Evolutionary conservation across 2,797 vertebrate genomes (phyloP).

Genomic region (Peromyscus nudipes): DNA sequence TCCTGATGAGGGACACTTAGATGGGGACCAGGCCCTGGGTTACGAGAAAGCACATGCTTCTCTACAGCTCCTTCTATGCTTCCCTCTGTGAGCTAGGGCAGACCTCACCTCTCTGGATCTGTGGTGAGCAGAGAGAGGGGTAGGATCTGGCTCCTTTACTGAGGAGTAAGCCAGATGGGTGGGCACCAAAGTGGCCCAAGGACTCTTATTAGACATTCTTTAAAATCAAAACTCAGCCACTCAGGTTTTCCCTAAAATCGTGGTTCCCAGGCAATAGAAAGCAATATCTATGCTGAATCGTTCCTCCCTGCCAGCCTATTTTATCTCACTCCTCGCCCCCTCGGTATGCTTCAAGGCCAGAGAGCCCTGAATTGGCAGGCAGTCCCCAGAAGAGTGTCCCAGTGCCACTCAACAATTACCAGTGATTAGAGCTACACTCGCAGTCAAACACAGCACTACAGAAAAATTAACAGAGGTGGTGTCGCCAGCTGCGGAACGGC

Average conservation of each 20-base stretch:
- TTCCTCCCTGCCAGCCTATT: not conserved
- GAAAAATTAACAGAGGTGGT: not conserved
- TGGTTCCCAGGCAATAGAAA: not conserved
- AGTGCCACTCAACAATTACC: not conserved
- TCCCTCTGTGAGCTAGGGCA: not conserved
- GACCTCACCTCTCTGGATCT: not conserved
- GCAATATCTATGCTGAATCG: not conserved
- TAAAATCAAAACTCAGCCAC: not conserved
- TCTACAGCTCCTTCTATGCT: not conserved
- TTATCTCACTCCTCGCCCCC: not conserved
- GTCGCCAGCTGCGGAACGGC: not conserved
- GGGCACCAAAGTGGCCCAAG: not conserved
- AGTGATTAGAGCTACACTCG: not conserved
- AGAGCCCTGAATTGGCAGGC: not conserved
- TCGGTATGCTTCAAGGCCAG: not conserved
- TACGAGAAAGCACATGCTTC: fast-evolving
- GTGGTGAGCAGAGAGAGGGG: not conserved
- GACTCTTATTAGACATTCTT: not conserved
- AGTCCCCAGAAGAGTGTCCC: not conserved
- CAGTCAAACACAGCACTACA: not conserved
- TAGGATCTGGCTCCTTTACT: not conserved
- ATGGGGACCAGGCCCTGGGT: fast-evolving
- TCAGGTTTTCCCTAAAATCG: not conserved
- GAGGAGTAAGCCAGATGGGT: not conserved
- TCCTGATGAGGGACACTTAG: not conserved